These are phyloP conservation scores for Pristis pectinata DNA, from an alignment of 2,797 vertebrate species.

Conservation along the genomic window DNA sequence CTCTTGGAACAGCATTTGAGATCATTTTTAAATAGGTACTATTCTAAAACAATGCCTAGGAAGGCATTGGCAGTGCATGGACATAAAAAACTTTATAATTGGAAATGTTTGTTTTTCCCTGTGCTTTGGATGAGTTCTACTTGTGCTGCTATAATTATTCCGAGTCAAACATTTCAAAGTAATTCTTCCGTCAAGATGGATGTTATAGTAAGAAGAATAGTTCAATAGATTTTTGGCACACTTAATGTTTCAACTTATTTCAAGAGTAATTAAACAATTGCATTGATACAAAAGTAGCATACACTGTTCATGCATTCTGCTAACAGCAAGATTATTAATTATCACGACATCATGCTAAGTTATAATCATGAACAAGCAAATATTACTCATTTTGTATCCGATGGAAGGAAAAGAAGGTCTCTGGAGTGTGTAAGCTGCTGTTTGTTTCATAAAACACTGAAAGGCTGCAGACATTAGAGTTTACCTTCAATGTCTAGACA, in stretches of 20 bases:
- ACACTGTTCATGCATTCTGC: background rate
- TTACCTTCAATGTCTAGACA: background rate
- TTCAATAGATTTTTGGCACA: conserved; percentile 20
- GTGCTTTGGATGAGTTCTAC: background rate
- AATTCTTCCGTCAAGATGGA: conserved; percentile 31
- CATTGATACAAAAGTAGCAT: conserved; percentile 20
- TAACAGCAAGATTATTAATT: conserved; percentile 30
- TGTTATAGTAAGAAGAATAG: conserved; percentile 17
- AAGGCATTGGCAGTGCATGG: background rate
- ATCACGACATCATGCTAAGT: conserved; percentile 14
- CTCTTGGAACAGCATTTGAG: background rate
- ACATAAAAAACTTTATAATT: conserved; percentile 6
- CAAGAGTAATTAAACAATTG: conserved; percentile 24
- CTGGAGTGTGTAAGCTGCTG: background rate
- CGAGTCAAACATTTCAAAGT: background rate
- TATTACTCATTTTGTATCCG: background rate
- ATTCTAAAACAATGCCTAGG: background rate
- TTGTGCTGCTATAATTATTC: conserved; percentile 4
- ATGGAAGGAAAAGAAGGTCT: background rate
- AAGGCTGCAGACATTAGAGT: background rate
- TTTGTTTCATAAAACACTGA: background rate
- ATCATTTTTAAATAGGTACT: background rate
- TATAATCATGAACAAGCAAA: conserved; percentile 4
- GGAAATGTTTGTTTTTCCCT: background rate
- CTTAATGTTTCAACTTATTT: conserved; percentile 31